Conservation (phyloP, 37 sponge, comb jelly and placozoan genomes). For the Dysidea cf. avara region DNA sequence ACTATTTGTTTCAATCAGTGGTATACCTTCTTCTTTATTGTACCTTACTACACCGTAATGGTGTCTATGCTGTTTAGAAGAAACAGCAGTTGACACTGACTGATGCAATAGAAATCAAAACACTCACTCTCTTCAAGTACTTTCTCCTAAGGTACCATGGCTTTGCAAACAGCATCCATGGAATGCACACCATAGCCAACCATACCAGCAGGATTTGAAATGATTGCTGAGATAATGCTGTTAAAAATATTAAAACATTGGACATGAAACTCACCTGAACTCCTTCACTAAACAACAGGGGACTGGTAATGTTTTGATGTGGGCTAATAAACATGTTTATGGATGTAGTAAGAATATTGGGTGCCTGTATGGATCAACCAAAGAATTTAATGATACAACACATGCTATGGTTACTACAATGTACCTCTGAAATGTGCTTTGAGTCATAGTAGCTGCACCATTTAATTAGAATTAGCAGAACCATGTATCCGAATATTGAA, state of each 20-base stretch:
- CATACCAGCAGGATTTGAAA: conserved; percentile 67
- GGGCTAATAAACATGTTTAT: conserved; percentile 83
- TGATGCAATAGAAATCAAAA: background rate
- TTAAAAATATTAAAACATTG: conserved; percentile 10
- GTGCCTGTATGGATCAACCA: conserved; percentile 39
- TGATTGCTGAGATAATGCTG: background rate
- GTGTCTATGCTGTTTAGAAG: background rate
- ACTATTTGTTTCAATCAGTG: background rate
- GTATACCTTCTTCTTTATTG: background rate
- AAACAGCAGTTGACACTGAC: background rate
- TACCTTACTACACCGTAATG: background rate
- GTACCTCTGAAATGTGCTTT: too few species aligned
- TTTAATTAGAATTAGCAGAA: conserved; percentile 70
- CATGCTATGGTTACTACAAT: background rate
- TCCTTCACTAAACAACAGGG: too few species aligned
- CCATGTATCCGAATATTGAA: conserved; percentile 71
- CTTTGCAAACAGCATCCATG: conserved; percentile 66
- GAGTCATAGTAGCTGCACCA: conserved; percentile 43
- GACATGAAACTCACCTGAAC: too few species aligned
- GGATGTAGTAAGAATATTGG: conserved; percentile 68
- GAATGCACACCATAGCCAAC: conserved; percentile 63
- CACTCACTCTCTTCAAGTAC: conserved; percentile 14
- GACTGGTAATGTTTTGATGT: too few species aligned
- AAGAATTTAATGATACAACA: too few species aligned
- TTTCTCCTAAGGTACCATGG: conserved; percentile 52